Percentiles rank a stretch among this genome's conserved stretches.
Evolutionary conservation across 2,797 vertebrate genomes (phyloP).

Genomic region (Adelosebastes latens): DNA sequence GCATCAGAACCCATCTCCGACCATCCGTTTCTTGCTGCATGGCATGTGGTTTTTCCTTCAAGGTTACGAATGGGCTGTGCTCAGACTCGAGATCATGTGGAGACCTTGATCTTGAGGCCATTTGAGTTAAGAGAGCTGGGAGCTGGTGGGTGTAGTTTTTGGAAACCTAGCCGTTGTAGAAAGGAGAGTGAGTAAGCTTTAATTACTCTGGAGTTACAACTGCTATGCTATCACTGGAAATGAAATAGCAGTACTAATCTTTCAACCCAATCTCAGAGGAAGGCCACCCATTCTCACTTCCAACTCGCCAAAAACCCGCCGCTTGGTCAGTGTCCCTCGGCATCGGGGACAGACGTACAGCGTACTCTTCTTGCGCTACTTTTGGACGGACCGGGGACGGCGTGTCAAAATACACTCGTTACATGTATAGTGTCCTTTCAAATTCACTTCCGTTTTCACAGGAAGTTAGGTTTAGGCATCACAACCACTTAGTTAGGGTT

Average conservation of each 20-base stretch:
- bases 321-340: too few species aligned
- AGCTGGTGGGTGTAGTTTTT: not conserved
- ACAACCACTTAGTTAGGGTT: too few species aligned
- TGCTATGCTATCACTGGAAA: not conserved
- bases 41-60: constrained; percentile 40
- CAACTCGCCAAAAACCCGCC: too few species aligned
- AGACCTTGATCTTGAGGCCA: constrained; percentile 49
- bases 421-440: too few species aligned
- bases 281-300: not conserved
- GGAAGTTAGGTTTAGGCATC: too few species aligned
- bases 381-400: too few species aligned
- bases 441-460: too few species aligned
- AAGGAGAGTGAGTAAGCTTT: not conserved
- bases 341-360: too few species aligned
- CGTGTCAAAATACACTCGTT: too few species aligned
- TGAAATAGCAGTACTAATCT: not conserved
- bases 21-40: constrained; percentile 25
- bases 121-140: constrained; percentile 5
- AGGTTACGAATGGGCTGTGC: constrained; percentile 42
- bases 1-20: constrained; percentile 32
- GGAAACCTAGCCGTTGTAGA: not conserved
- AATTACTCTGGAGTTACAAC: not conserved
- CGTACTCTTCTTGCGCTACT: too few species aligned
- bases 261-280: not conserved
- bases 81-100: constrained; percentile 42